A percentile compares a stretch with the other conserved stretches of the same genome.
These are phyloP conservation scores for Calliphora vomitoria DNA, from an alignment of 2,888 invertebrate genomes.

Conservation along the genomic window DNA sequence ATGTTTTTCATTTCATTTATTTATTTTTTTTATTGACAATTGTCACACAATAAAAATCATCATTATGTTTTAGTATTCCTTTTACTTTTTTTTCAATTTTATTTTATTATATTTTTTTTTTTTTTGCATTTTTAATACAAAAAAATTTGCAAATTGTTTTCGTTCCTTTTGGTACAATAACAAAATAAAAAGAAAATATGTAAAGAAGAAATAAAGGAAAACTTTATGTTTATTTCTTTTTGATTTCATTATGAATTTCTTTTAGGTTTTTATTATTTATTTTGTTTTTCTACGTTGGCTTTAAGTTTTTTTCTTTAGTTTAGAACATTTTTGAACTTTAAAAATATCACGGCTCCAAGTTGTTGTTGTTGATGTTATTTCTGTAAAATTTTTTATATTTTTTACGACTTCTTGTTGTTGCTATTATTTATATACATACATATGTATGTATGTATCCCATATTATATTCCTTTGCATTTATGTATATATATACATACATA, in stretches of 20 bases:
- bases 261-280: conserved; percentile 14
- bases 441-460: background rate
- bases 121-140: conserved; percentile 13
- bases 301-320: conserved; percentile 26
- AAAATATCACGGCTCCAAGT: conserved; percentile 16
- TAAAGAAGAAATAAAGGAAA: conserved; percentile 3
- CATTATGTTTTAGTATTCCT: conserved; percentile 19
- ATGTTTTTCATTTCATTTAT: conserved; percentile 21
- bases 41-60: conserved; percentile 16
- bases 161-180: conserved; percentile 19
- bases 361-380: conserved; percentile 13
- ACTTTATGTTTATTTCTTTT: conserved; percentile 50
- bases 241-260: conserved; percentile 25
- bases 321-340: conserved; percentile 11
- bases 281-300: background rate
- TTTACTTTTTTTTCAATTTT: background rate
- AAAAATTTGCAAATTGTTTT: conserved; percentile 33
- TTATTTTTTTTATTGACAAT: conserved; percentile 10
- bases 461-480: conserved; percentile 37
- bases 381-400: conserved; percentile 29
- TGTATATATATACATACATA: too few relatives aligned
- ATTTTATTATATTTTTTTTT: background rate
- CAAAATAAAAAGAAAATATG: background rate
- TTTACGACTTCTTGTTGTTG: conserved; percentile 28
- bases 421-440: background rate